A percentile compares a stretch with the other conserved stretches of the same genome.
phyloP scores from a whole-genome alignment of 1,140 invertebrate species.

The Scylla paramamosain region DNA sequence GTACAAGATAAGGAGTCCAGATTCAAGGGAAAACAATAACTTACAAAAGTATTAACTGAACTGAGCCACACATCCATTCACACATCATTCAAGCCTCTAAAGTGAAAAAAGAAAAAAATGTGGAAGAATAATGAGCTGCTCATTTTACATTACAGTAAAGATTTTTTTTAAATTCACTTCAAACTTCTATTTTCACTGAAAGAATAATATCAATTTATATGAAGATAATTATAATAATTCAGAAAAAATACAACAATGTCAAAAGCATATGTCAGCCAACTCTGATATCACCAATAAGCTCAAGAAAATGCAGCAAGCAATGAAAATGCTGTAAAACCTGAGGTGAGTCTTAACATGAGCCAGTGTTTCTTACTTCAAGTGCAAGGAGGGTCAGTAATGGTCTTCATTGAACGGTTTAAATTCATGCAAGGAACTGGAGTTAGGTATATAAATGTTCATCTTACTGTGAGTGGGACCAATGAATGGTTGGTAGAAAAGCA shows the following conservation, averaged over 20 bases:
- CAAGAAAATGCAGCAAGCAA: too few relatives aligned
- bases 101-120: background rate
- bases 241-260: background rate
- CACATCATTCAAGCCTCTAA: background rate
- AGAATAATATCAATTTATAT: background rate
- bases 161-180: background rate
- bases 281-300: background rate
- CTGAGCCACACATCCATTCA: background rate
- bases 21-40: constrained; percentile 4
- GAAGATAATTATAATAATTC: background rate
- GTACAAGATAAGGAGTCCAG: background rate
- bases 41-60: background rate
- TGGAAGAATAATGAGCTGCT: background rate
- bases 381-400: too few relatives aligned
- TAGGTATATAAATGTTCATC: too few relatives aligned
- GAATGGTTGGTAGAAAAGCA: too few relatives aligned
- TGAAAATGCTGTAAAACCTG: too few relatives aligned
- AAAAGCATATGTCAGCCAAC: background rate
- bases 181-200: background rate
- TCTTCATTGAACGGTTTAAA: too few relatives aligned
- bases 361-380: too few relatives aligned
- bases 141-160: background rate
- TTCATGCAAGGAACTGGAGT: too few relatives aligned
- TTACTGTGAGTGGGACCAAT: too few relatives aligned
- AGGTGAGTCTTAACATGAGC: too few relatives aligned